These are phyloP conservation scores for Australoheros scitulus DNA, from an alignment of 2,113 vertebrate species.

Conservation along the genomic window DNA sequence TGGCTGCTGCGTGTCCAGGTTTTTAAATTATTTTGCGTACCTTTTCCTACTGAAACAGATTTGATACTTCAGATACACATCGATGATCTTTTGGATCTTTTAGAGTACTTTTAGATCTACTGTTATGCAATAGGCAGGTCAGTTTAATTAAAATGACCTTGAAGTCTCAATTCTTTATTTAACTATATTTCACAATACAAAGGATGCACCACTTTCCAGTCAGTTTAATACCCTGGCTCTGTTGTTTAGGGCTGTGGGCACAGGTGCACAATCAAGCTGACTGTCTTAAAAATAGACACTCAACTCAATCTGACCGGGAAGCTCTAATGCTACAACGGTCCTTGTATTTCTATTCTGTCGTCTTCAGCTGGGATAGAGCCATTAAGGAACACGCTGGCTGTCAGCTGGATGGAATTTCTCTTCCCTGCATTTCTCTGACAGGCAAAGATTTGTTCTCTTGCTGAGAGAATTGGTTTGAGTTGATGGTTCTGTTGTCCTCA, in stretches of 20 bases:
- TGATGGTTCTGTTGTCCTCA: constrained; percentile 57
- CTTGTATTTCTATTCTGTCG: constrained; percentile 50
- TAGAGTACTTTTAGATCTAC: background rate
- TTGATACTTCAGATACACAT: background rate
- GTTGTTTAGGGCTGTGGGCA: constrained; percentile 30
- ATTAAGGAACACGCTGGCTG: constrained; percentile 62
- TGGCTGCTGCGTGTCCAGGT: background rate
- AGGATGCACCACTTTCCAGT: background rate
- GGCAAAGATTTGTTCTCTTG: constrained; percentile 58
- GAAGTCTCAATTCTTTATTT: background rate
- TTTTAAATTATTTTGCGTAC: background rate
- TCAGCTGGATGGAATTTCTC: constrained; percentile 53
- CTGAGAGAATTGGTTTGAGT: constrained; percentile 54
- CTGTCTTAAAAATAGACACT: constrained; percentile 47
- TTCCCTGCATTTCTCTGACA: constrained; percentile 52
- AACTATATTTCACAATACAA: background rate
- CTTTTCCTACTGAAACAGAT: background rate
- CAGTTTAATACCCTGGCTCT: constrained; percentile 4
- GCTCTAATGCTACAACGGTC: constrained; percentile 33
- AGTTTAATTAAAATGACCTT: background rate
- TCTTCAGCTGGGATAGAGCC: constrained; percentile 47
- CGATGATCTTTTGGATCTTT: background rate
- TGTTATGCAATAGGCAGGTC: background rate
- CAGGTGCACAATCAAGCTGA: constrained; percentile 31
- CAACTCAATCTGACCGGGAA: constrained; percentile 38